Base-by-base conservation (phyloP, 1,140 invertebrate species). In the Mercenaria mercenaria region DNA sequence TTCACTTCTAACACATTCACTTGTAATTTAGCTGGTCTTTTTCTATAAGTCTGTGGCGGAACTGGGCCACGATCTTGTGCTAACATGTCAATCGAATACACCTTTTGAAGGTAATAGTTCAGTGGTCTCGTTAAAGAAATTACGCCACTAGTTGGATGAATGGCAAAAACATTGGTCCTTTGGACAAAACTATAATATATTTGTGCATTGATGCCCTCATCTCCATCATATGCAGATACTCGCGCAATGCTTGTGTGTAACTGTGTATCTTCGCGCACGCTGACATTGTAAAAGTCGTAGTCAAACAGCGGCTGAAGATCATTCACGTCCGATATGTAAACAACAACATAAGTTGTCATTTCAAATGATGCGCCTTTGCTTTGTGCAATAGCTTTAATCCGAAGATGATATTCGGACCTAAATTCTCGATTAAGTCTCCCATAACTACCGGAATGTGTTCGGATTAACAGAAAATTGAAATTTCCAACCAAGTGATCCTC, bases 171-270 rank as follows among this genome's bases (percentile, higher is more conserved):
- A 91, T 98, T 97, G 10, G 97, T 98, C 26, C 97, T 96, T 88
- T 98, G 97, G n/a, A 97, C 96, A 92, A 99, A 98, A 95, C 98
- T 99, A 95, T 99, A 99, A 96, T 99, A 99, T 92, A 99, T 98
- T 96, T 99, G 98, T 1, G 98, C 98, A 95, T 99, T 99, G 74
- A 98, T 97, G 0, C 99, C 99, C 18, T 99, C 96, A 95, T 99
- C 99, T 11, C 99, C 98, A 96, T 99, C 99, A 93, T 98, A 98
- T 0, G 99, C 99, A 20, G 97, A 97, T 3, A 97, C 96, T 87
- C 95, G 92, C 1, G 95, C 92, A 43, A 97, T 95, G 76, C 94
- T 96, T 32, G 90, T 97, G 96, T 99, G 98, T 74, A 99, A 95
- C 4, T 98, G 97, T 72, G 97, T 97, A 94, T 99, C 98, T 96